Conservation (phyloP, 2,113 vertebrate genomes). For the Eptesicus fuscus region DNA sequence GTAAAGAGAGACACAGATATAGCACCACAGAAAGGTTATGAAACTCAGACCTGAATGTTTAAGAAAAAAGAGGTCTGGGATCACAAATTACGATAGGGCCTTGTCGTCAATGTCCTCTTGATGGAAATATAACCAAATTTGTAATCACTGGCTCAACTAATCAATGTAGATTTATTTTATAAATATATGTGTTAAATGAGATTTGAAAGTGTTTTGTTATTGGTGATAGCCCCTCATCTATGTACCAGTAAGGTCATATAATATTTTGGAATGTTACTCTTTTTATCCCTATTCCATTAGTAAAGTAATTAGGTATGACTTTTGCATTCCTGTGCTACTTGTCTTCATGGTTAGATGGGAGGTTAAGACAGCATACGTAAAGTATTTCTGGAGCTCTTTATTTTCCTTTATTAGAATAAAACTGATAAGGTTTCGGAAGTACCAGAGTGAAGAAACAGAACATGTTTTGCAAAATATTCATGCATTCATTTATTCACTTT, state of each 20-base stretch:
- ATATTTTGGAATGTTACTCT: background rate
- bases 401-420: background rate
- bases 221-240: background rate
- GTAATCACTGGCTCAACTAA: background rate
- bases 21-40: accelerated
- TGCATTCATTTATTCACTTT: background rate
- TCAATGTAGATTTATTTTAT: background rate
- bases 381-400: background rate
- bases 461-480: background rate
- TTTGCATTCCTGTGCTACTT: background rate
- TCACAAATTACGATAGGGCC: background rate
- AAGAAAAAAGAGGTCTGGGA: background rate
- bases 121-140: background rate
- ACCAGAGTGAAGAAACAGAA: background rate
- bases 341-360: background rate
- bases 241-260: background rate
- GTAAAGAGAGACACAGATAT: background rate
- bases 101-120: background rate
- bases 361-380: background rate
- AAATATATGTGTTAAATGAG: background rate
- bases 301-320: background rate
- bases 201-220: background rate
- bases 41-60: background rate
- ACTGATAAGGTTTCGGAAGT: background rate
- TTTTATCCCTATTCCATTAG: background rate